Evolutionary conservation across 2,888 invertebrate species (phyloP).

Genomic region (Apodemia zela): DNA sequence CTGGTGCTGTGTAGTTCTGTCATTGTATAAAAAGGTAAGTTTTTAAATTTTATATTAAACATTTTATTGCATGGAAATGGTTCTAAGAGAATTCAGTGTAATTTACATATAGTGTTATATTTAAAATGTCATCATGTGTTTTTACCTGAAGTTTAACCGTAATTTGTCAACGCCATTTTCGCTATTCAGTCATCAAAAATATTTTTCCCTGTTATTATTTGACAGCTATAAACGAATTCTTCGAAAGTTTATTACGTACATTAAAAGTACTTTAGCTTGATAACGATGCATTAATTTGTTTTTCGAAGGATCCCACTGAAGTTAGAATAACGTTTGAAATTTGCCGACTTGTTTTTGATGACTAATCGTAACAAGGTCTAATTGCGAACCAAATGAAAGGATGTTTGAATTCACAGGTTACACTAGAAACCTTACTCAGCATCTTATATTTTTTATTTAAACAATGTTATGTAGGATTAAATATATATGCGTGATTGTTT

Average conservation of each 20-base stretch:
- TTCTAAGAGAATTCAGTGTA: neutral
- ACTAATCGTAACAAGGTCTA: constrained; percentile 55
- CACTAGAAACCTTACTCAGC: neutral
- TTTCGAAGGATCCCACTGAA: neutral
- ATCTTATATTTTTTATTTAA: neutral
- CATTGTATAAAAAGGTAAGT: constrained; percentile 72
- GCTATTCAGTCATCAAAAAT: constrained; percentile 55
- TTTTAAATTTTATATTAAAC: constrained; percentile 41
- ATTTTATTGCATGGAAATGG: neutral
- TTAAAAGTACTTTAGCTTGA: neutral
- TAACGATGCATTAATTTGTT: constrained; percentile 22
- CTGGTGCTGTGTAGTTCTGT: constrained; percentile 68
- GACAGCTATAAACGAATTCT: constrained; percentile 10
- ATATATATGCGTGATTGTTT: neutral
- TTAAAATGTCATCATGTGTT: neutral
- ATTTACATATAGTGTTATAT: neutral
- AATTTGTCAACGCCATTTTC: constrained; percentile 72
- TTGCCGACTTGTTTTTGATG: constrained; percentile 50
- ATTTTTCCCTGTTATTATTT: constrained; percentile 43
- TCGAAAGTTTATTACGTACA: neutral
- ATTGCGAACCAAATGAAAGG: constrained; percentile 42
- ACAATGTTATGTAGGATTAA: neutral
- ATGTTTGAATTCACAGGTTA: constrained; percentile 17
- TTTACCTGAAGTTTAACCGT: constrained; percentile 20
- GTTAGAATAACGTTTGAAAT: constrained; percentile 28